Evolutionary conservation across 2,888 invertebrate species (phyloP).

Genomic region (Metalampra italica): DNA sequence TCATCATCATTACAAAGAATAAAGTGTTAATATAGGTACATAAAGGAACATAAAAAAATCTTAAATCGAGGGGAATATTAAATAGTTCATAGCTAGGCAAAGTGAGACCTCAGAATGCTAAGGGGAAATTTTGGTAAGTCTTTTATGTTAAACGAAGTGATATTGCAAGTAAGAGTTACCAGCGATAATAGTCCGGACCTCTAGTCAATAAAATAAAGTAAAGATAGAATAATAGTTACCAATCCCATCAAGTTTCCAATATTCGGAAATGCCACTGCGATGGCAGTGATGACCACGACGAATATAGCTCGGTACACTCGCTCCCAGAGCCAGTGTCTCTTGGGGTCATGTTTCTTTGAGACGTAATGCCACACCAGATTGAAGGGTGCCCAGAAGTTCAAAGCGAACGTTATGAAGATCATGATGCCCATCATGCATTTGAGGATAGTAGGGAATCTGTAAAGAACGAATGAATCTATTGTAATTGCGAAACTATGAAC

Average conservation of each 20-base stretch:
- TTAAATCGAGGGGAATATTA: no score
- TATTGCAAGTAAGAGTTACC: no score
- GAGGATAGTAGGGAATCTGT: slow-evolving; percentile 59
- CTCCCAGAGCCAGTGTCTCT: slow-evolving; percentile 62
- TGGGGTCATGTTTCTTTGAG: slow-evolving; percentile 44
- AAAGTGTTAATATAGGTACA: no score
- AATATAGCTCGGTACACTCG: slow-evolving; percentile 52
- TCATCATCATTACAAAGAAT: no score
- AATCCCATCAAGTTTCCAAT: slow-evolving; percentile 68
- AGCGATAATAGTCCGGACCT: no score
- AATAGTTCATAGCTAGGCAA: no score
- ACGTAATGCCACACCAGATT: slow-evolving; percentile 67
- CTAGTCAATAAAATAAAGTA: no score
- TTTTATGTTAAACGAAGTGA: no score
- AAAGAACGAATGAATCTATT: background rate
- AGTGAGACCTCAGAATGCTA: no score
- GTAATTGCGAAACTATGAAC: background rate
- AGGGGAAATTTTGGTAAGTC: no score
- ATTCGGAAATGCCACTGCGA: slow-evolving; percentile 64
- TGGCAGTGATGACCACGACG: slow-evolving; percentile 46
- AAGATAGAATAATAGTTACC: no score
- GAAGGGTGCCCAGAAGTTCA: slow-evolving; percentile 71
- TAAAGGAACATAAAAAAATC: no score
- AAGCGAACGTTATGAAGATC: slow-evolving; percentile 68
- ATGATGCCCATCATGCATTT: slow-evolving; percentile 63